Evolutionary conservation across 1,140 invertebrate species (phyloP).

Genomic region (Agrypnia vestita): DNA sequence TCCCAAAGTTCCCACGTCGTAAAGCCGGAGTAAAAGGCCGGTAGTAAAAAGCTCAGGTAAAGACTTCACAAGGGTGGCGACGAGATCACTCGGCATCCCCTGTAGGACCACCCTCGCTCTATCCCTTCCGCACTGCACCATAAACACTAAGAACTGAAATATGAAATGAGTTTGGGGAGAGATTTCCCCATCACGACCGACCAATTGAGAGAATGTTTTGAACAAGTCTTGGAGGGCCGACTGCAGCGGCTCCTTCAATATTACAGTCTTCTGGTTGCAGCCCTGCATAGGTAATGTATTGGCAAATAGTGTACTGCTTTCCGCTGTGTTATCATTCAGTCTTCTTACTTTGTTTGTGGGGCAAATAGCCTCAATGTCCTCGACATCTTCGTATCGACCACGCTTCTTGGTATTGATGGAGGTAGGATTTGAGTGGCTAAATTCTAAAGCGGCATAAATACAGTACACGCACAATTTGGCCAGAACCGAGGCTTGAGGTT

Average conservation of each 20-base stretch:
- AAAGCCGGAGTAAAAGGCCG: slow-evolving; percentile 82
- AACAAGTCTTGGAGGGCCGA: slow-evolving; percentile 79
- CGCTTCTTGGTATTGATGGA: slow-evolving; percentile 74
- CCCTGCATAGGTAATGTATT: slow-evolving; percentile 66
- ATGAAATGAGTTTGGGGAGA: slow-evolving; percentile 91
- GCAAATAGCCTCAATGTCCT: slow-evolving; percentile 75
- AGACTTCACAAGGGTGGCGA: slow-evolving; percentile 86
- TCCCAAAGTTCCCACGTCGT: slow-evolving; percentile 81
- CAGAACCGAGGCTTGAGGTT: slow-evolving; percentile 83
- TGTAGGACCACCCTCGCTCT: slow-evolving; percentile 84
- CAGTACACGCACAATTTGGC: slow-evolving; percentile 85
- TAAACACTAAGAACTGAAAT: slow-evolving; percentile 85
- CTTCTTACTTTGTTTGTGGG: slow-evolving; percentile 78
- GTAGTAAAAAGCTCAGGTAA: slow-evolving; percentile 84
- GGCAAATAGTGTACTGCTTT: slow-evolving; percentile 72
- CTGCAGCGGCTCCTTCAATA: slow-evolving; percentile 77
- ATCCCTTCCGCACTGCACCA: slow-evolving; percentile 86
- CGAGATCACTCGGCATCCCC: slow-evolving; percentile 84
- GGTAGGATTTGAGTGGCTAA: slow-evolving; percentile 72
- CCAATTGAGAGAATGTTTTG: slow-evolving; percentile 81
- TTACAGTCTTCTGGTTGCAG: slow-evolving; percentile 65
- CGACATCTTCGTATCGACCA: slow-evolving; percentile 76
- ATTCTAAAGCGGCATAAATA: slow-evolving; percentile 84
- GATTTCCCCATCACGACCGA: slow-evolving; percentile 82
- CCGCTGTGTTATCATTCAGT: slow-evolving; percentile 76